Evolutionary conservation across 2,888 invertebrate genomes (phyloP).

Genomic region (Catocala nupta): DNA sequence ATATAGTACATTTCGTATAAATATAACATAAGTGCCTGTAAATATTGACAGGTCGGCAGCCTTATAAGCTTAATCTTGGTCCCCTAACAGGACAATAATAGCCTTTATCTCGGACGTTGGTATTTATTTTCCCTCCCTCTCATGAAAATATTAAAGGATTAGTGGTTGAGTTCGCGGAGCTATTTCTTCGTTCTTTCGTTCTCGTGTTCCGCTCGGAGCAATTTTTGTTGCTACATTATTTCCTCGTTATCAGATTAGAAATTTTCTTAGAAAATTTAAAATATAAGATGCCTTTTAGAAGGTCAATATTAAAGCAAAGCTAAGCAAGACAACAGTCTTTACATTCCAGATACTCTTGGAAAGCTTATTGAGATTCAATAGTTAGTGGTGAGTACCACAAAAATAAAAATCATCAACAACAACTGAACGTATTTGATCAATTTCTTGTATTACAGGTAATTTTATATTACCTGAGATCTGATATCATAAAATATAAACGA

Average conservation of each 20-base stretch:
- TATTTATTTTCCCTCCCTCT: conserved; percentile 9
- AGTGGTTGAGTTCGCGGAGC: neutral
- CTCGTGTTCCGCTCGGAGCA: conserved; percentile 9
- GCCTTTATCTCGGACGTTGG: neutral
- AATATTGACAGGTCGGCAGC: conserved; percentile 3
- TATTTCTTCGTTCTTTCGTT: neutral
- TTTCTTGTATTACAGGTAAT: too few relatives aligned
- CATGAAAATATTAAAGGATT: conserved; percentile 2
- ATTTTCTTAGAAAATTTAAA: neutral
- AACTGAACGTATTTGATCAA: too few relatives aligned
- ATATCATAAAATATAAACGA: neutral
- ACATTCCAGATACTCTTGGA: too few relatives aligned
- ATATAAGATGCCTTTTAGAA: neutral
- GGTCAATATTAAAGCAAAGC: too few relatives aligned
- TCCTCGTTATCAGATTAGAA: neutral
- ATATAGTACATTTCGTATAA: neutral
- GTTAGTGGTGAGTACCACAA: too few relatives aligned
- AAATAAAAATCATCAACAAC: too few relatives aligned
- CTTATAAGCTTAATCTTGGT: conserved; percentile 8
- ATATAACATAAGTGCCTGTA: neutral
- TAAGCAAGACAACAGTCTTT: too few relatives aligned
- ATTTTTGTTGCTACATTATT: conserved; percentile 3
- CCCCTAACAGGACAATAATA: conserved; percentile 6
- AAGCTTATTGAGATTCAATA: too few relatives aligned
- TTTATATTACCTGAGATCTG: neutral